Conservation (phyloP, 2,797 vertebrate genomes). For the Eutrigla gurnardus region DNA sequence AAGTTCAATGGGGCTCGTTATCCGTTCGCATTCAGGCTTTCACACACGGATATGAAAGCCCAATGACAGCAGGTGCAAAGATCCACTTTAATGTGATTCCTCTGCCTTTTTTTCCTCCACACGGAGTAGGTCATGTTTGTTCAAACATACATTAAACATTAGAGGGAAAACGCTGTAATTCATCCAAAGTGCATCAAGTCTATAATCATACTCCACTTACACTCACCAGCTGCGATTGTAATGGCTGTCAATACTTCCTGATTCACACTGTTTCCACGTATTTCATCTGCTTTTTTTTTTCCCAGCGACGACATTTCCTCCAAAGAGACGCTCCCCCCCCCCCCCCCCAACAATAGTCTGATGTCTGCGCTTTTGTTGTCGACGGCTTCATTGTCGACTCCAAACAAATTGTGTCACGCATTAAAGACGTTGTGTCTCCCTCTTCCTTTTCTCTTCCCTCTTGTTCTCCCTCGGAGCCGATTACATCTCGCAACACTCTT, state of each 20-base stretch:
- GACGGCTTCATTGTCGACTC: conserved; percentile 74
- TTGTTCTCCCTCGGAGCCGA: conserved; percentile 67
- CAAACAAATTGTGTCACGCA: conserved; percentile 48
- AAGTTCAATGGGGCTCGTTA: conserved; percentile 5
- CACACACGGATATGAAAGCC: neutral
- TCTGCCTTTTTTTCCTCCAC: conserved; percentile 4
- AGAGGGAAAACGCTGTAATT: conserved; percentile 36
- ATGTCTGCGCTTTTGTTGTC: conserved; percentile 65
- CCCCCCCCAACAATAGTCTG: conserved; percentile 52
- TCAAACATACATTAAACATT: conserved; percentile 45
- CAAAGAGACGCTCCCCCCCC: conserved; percentile 32
- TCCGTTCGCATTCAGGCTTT: neutral
- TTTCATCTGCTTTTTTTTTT: conserved; percentile 36
- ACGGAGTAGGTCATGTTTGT: conserved; percentile 17
- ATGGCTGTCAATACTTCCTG: conserved; percentile 52
- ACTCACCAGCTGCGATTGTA: conserved; percentile 32
- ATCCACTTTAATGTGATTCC: conserved; percentile 20
- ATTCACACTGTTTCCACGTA: conserved; percentile 35
- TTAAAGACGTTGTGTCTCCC: conserved; percentile 61
- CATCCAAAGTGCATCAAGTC: conserved; percentile 32
- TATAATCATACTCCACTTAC: conserved; percentile 51
- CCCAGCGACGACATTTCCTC: conserved; percentile 32
- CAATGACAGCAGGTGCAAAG: conserved; percentile 17
- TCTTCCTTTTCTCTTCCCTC: conserved; percentile 44
- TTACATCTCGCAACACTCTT: conserved; percentile 76